A percentile compares a stretch with the other conserved stretches of the same genome.
phyloP scores from a whole-genome alignment of 2,113 vertebrate genomes.

The Sciurus niger region DNA sequence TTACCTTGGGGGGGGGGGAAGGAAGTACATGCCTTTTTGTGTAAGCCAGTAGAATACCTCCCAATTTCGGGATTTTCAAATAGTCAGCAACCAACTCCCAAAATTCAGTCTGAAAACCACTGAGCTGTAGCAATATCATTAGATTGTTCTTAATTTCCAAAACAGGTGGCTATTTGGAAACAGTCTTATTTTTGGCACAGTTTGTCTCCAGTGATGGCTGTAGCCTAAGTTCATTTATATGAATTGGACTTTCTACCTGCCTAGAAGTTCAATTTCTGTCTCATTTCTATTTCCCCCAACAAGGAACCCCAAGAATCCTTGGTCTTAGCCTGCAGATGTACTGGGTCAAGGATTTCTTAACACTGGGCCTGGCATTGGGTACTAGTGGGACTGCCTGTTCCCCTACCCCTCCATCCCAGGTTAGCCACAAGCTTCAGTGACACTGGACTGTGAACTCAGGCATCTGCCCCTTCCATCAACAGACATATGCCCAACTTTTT shows the following conservation, averaged over 20 bases:
- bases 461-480: background rate
- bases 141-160: constrained; percentile 41
- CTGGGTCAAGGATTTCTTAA: background rate
- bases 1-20: background rate
- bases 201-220: background rate
- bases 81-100: background rate
- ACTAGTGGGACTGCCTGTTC: background rate
- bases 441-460: background rate
- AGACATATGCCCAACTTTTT: background rate
- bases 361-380: background rate
- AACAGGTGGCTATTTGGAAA: background rate
- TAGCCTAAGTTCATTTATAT: background rate
- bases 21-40: background rate
- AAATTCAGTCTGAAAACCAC: background rate
- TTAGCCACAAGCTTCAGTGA: background rate
- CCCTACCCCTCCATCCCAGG: no score
- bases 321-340: background rate
- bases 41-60: background rate
- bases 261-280: background rate
- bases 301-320: background rate
- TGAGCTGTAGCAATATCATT: background rate
- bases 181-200: constrained; percentile 1
- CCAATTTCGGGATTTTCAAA: constrained; percentile 4
- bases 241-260: background rate
- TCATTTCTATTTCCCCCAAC: background rate